Evolutionary conservation across 2,888 invertebrate species (phyloP), one percentile per base, ranked within the genome.

Genomic region (Epinotia brunnichana): DNA sequence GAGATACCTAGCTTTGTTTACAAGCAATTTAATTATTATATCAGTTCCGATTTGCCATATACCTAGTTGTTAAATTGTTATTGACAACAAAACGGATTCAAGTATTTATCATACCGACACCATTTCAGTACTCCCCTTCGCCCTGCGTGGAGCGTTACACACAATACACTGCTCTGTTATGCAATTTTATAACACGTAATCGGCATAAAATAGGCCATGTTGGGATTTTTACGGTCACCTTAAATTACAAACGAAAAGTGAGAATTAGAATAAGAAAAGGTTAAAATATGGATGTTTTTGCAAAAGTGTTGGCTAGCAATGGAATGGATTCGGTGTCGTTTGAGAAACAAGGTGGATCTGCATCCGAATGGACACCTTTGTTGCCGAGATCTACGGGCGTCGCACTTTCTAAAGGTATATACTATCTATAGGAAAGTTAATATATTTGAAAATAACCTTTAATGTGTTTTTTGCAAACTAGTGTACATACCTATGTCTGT

Each of bases 351-450:
- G 78, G 72, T 59, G 77, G 63, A 73, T 79, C 83, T 73, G 66
- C 76, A 29, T 83, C 86, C 48, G 91, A 91, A 84, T 83, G 85
- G 83, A 87, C 89, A 21, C 91, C 90, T 7, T 78, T 91, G 75
- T 79, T 91, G 74, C 76, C 75, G 72, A 80, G 79, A 64, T 69
- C 79, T 44, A 7, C 74, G 74, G 76, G 74, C 77, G 15, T 48
- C 73, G 73, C 70, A 57, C 73, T 76, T 74, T 78, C 76, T 78
- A 79, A 74, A 77, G 78, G 77, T 80, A 75, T 75, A 75, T n/a
- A n/a, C n/a, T n/a, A n/a, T n/a, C 66, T 77, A 53, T 35, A 4
- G 41, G 13, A 13, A 41, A n/a, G n/a, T n/a, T n/a, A n/a, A n/a
- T n/a, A 41, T 41, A 41, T 13, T 41, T 41, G 41, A 41, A n/a